Conservation (phyloP, 1,140 invertebrate genomes). For the Lamellibrachia luymesi region DNA sequence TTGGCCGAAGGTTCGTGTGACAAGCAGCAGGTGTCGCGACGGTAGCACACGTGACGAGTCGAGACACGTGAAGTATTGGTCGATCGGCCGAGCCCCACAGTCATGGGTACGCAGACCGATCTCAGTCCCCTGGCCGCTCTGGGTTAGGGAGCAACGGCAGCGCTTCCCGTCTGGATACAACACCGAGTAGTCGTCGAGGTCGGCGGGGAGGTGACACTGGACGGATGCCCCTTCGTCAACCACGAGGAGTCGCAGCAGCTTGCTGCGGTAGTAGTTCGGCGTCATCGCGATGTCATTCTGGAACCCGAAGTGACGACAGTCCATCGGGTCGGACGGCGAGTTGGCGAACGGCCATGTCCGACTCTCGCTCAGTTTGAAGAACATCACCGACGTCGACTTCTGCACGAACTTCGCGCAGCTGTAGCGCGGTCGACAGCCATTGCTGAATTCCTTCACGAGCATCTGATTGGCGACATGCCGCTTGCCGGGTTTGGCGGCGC, state of each 20-base stretch:
- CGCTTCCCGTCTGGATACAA: neutral
- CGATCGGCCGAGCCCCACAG: neutral
- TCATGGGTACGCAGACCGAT: conserved; percentile 9
- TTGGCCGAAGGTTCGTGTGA: neutral
- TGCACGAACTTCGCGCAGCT: conserved; percentile 21
- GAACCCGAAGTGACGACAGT: conserved; percentile 13
- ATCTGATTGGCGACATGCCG: conserved; percentile 19
- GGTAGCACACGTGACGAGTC: conserved; percentile 23
- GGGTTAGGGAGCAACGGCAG: neutral
- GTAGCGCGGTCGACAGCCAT: conserved; percentile 28
- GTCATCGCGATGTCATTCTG: neutral
- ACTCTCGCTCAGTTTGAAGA: conserved; percentile 21
- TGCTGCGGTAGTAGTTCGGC: conserved; percentile 4
- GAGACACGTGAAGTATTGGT: conserved; percentile 15
- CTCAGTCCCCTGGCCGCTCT: neutral
- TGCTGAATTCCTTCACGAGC: conserved; percentile 22
- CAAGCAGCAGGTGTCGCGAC: conserved; percentile 13
- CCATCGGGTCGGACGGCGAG: conserved; percentile 9
- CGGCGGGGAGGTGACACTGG: conserved; percentile 10
- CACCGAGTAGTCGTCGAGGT: neutral
- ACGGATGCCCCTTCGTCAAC: neutral
- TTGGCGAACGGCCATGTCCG: conserved; percentile 21
- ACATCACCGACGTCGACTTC: conserved; percentile 20
- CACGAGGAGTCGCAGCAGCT: neutral
- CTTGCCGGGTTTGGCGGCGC: neutral